phyloP scores from a whole-genome alignment of 2,113 vertebrate genomes.

The Scortum barcoo region DNA sequence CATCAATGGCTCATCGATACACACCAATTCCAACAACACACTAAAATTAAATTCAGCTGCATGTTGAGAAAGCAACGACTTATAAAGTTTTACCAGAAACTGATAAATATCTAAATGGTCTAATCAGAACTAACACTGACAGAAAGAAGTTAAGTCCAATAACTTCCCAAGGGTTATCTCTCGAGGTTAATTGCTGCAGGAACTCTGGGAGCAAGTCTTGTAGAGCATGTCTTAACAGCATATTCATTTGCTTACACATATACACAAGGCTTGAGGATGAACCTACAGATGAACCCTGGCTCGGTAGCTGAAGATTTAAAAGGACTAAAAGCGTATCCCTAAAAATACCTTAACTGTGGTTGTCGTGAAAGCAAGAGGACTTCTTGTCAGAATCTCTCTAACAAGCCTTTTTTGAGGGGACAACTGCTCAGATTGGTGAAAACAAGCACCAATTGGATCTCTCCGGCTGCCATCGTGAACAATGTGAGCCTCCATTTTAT shows the following conservation, averaged over 20 bases:
- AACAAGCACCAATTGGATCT: slow-evolving; percentile 52
- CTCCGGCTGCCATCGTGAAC: slow-evolving; percentile 42
- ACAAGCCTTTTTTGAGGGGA: slow-evolving; percentile 27
- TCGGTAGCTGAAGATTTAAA: slow-evolving; percentile 15
- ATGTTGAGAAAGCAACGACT: slow-evolving; percentile 4
- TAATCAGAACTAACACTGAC: slow-evolving; percentile 7
- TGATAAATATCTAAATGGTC: slow-evolving; percentile 16
- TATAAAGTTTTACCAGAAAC: slow-evolving; percentile 10
- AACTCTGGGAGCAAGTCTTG: slow-evolving; percentile 17
- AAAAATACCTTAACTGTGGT: slow-evolving; percentile 39
- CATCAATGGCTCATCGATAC: slow-evolving; percentile 12
- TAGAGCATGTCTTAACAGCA: slow-evolving; percentile 33
- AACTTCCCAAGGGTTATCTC: slow-evolving; percentile 42
- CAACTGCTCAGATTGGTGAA: slow-evolving; percentile 39
- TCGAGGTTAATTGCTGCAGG: slow-evolving; percentile 60
- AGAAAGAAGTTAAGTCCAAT: slow-evolving; percentile 28
- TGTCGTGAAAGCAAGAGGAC: slow-evolving; percentile 16
- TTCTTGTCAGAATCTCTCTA: slow-evolving; percentile 51
- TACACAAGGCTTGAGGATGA: slow-evolving; percentile 16
- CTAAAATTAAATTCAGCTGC: not conserved
- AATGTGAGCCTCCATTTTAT: slow-evolving; percentile 59
- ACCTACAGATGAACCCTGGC: not conserved
- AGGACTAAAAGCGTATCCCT: not conserved
- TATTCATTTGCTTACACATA: slow-evolving; percentile 38
- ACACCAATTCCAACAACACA: not conserved